Base-by-base conservation (phyloP, 2,888 invertebrate genomes). In the Tetramorium bicarinatum region DNA sequence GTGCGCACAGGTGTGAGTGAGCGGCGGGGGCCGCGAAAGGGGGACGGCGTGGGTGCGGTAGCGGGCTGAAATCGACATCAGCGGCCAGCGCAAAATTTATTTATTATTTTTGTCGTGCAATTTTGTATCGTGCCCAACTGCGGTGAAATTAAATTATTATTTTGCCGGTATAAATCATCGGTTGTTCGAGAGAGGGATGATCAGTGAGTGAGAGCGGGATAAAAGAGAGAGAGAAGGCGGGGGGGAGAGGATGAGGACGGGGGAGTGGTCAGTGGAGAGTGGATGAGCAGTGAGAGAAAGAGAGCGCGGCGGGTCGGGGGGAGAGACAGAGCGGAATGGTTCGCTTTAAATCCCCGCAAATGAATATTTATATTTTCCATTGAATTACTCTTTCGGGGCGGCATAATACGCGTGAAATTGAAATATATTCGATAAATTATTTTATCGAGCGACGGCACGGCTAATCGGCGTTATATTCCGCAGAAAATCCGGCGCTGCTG, bases 301-400 rank as follows among this genome's bases (percentile, higher is more conserved):
- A 88, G 87, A 49, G 77, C 84, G 72, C 18, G 61, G 67, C 15
- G 76, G 38, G 59, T 25, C 29, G 52, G 67, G 21, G 59, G 64
- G 84, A 83, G 84, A 85, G 84, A 82, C 85, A 87, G 87, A 85
- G 82, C 84, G 87, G 89, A 88, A 89, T 90, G 91, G 91, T 90
- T 87, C 91, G 92, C 92, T 93, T 92, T 91, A 89, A 90, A 87
- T 89, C 89, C 89, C 87, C 90, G 84, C 94, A 94, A 94, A 95
- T 95, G 94, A 95, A 95, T 95, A 95, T 95, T 95, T 94, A 95
- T 95, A 94, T 93, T 94, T 94, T 94, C 94, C 94, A 94, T 94
- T 94, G 94, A 95, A 95, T 94, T 94, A 94, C 94, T 94, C 94
- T 94, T 94, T 94, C 92, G 93, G 91, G 91, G 90, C 91, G 91